phyloP scores from a whole-genome alignment of 2,797 vertebrate species.

The Lagodon rhomboides region DNA sequence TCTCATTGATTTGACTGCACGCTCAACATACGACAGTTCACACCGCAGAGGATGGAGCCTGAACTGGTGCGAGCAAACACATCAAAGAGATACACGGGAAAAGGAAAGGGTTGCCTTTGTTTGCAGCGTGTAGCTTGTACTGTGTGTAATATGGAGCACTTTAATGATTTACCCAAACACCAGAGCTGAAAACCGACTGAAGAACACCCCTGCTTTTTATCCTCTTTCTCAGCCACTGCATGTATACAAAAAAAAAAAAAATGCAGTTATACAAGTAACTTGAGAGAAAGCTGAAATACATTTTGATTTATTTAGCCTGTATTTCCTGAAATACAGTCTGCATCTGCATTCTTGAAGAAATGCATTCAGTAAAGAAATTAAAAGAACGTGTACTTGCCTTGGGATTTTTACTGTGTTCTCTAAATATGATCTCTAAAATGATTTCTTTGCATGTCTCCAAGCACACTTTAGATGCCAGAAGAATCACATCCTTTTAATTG shows the following conservation, averaged over 20 bases:
- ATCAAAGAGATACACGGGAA: conserved; percentile 17
- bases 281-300: background rate
- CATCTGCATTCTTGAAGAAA: background rate
- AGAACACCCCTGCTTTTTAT: background rate
- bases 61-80: conserved; percentile 4
- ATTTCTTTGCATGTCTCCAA: background rate
- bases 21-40: conserved; percentile 37
- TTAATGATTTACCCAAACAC: background rate
- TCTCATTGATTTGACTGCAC: conserved; percentile 59
- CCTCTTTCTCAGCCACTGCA: too few relatives aligned
- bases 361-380: background rate
- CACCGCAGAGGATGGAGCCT: conserved; percentile 29
- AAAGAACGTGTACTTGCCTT: background rate
- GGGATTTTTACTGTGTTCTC: background rate
- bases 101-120: background rate
- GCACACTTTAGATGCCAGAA: background rate
- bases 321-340: background rate
- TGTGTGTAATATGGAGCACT: background rate
- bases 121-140: conserved; percentile 10
- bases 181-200: too few relatives aligned
- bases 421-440: background rate
- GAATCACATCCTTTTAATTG: background rate
- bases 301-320: background rate
- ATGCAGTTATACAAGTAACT: background rate
- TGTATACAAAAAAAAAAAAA: too few relatives aligned